Conservation (phyloP, 1,140 invertebrate genomes). For the Metaphire vulgaris region DNA sequence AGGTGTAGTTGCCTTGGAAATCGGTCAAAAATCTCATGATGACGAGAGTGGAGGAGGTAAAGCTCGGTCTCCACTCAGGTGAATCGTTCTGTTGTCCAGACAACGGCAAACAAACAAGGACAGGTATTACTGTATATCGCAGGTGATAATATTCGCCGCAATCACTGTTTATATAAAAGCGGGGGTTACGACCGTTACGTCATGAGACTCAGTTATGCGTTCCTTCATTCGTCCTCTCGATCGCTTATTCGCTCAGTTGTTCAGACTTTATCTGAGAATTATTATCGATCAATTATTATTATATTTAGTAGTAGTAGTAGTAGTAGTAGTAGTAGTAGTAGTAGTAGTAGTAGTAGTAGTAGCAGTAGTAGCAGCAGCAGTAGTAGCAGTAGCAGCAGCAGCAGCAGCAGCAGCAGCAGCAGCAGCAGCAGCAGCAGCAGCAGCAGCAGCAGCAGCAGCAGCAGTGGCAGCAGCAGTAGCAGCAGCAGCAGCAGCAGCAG, state of each 20-base stretch:
- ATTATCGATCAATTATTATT: conserved; percentile 11
- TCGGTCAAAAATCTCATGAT: conserved; percentile 21
- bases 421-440: conserved; percentile 12
- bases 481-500: conserved; percentile 13
- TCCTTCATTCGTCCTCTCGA: neutral
- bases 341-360: conserved; percentile 21
- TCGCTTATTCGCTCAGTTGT: neutral
- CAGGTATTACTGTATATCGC: too few relatives aligned
- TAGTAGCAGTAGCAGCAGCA: conserved; percentile 18
- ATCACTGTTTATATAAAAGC: too few relatives aligned
- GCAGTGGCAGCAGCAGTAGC: neutral
- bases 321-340: conserved; percentile 23
- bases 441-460: neutral
- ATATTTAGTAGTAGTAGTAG: conserved; percentile 18
- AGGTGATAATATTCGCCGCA: too few relatives aligned
- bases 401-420: conserved; percentile 14
- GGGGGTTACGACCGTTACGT: too few relatives aligned
- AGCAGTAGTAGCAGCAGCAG: conserved; percentile 14
- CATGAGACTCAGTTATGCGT: neutral
- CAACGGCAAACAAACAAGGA: too few relatives aligned
- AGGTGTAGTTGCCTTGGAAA: conserved; percentile 28
- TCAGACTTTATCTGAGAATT: too few relatives aligned
- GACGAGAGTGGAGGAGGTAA: conserved; percentile 27
- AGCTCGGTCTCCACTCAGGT: conserved; percentile 23
- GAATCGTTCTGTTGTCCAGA: conserved; percentile 26